Base-by-base conservation (phyloP, 30 jellyfish, hydroid and myxozoan species). In the Turritopsis dohrnii region DNA sequence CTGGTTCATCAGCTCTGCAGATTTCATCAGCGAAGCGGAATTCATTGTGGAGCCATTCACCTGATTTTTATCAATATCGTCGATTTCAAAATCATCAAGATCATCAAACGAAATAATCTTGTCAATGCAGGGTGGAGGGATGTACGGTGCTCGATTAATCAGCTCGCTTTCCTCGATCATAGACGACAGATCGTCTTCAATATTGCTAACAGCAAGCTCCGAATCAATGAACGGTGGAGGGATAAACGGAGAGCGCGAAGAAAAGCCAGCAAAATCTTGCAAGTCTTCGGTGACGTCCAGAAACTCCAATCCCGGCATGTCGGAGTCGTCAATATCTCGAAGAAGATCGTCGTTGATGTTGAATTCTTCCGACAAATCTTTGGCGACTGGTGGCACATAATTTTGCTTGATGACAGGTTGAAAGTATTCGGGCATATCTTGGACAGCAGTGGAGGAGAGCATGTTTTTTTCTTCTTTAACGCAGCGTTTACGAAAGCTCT, bases 101-200 rank as follows among this genome's bases (percentile, higher is more conserved):
- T 69, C 77, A 69, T 69, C 77, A 69, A 69, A 69, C 9, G 77
- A 69, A 23, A 69, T 19, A 9, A 69, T 69, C 30, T 69, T 69
- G 30, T 88, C 96, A 66, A 85, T 90, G 83, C 89, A 81, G 16
- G 96, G 94, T n/a, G 95, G 95, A 1, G 99, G 99, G 28, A 94
- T 89, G 81, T 83, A 86, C 29, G 99, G 99, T 7, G 96, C 96
- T 8, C 96, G 93, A 21, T 92, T 94, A 26, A 89, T 85, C 65
- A 93, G 81, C 93, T 86, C 95, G 9, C 66, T 54, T 26, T 80
- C 82, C 53, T 74, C 83, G 41, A 74, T 27, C 28, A 24, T 21
- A 26, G 83, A 26, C 0, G 96, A 92, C 90, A 92, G 89, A 81
- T 87, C 96, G 0, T 65, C 95, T 19, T 86, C 96, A 52, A 75